These are phyloP conservation scores for Scaptomyza flava DNA, from an alignment of 2,888 invertebrate species.

Conservation along the genomic window DNA sequence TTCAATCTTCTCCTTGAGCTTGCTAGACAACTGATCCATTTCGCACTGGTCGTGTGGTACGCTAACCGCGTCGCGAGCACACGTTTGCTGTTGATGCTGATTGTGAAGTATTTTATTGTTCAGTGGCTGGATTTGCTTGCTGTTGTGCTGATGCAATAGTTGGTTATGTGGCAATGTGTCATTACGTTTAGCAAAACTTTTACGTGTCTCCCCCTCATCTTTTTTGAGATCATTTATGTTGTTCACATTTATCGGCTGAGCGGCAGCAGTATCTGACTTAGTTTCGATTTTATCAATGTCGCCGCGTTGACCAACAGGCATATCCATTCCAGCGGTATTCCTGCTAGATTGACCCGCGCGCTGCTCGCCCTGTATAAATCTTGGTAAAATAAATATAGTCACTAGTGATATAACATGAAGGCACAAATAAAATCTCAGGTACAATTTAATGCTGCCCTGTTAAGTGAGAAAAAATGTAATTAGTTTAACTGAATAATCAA, in stretches of 20 bases:
- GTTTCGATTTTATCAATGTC: constrained; percentile 1
- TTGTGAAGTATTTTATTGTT: constrained; percentile 52
- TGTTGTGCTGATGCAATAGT: constrained; percentile 20
- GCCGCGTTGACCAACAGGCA: constrained; percentile 5
- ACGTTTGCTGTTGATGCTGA: constrained; percentile 31
- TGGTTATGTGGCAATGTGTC: constrained; percentile 46
- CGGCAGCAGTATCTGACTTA: neutral
- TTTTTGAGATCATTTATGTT: constrained; percentile 62
- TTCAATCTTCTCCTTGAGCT: constrained; percentile 83
- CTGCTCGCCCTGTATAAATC: constrained; percentile 80
- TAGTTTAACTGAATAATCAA: neutral
- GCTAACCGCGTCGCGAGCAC: constrained; percentile 82
- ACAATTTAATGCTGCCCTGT: constrained; percentile 86
- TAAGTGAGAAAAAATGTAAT: constrained; percentile 58
- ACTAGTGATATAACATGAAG: constrained; percentile 84
- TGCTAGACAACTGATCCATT: constrained; percentile 84
- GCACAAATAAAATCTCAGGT: constrained; percentile 85
- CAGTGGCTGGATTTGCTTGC: constrained; percentile 23
- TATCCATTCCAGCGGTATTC: constrained; percentile 14
- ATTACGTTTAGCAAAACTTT: constrained; percentile 54
- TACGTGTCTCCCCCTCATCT: constrained; percentile 15
- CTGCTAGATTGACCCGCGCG: constrained; percentile 34
- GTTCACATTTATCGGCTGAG: constrained; percentile 6
- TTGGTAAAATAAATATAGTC: constrained; percentile 83
- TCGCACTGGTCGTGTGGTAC: constrained; percentile 84